Conservation (phyloP, 2,888 invertebrate genomes). For the Heteromurus nitidus region DNA sequence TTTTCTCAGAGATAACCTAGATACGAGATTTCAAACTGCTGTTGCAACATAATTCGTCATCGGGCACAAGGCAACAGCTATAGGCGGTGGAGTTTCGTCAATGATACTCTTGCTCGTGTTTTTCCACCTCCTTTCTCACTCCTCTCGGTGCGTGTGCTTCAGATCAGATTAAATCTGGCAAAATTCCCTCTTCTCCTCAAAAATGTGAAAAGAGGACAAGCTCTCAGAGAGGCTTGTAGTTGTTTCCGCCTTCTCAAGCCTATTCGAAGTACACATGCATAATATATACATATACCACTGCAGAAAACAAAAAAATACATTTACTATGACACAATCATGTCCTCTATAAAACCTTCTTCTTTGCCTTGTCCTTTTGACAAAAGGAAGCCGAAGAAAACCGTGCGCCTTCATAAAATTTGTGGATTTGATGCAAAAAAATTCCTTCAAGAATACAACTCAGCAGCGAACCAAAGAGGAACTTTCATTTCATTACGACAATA, state of each 20-base stretch:
- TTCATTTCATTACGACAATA: too few relatives aligned
- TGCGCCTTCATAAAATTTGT: constrained; percentile 43
- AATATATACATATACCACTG: too few relatives aligned
- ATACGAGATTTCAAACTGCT: not conserved
- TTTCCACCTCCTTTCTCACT: too few relatives aligned
- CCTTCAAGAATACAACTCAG: constrained; percentile 5
- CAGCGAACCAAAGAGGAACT: not conserved
- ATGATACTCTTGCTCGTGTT: too few relatives aligned
- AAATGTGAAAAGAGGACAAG: not conserved
- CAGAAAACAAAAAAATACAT: too few relatives aligned
- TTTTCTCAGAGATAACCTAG: constrained; percentile 7
- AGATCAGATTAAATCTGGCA: constrained; percentile 44
- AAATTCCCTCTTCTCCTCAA: constrained; percentile 46
- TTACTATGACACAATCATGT: too few relatives aligned
- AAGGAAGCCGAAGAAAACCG: constrained; percentile 27
- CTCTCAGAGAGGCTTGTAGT: too few relatives aligned
- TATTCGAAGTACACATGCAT: too few relatives aligned
- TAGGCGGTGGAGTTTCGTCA: too few relatives aligned
- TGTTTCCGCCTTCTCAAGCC: constrained; percentile 40
- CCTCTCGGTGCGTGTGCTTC: not conserved
- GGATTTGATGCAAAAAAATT: constrained; percentile 39
- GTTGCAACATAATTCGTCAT: constrained; percentile 14
- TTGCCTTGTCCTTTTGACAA: constrained; percentile 29
- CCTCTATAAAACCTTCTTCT: too few relatives aligned
- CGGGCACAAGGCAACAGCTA: too few relatives aligned